phyloP scores from a whole-genome alignment of 23 tunicate genomes.

The Halocynthia aurantium region DNA sequence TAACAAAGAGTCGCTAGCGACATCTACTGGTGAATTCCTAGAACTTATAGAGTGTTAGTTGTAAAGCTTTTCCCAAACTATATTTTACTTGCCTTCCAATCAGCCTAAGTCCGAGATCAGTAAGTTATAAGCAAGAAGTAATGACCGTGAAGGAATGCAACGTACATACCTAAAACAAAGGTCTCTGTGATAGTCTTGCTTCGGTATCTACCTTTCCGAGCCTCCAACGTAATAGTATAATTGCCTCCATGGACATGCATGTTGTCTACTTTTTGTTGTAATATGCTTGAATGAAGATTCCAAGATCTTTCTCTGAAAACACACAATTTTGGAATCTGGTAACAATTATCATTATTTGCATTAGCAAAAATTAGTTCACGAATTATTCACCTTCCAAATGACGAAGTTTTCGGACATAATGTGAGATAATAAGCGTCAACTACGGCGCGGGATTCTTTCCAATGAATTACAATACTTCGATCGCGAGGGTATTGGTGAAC shows the following conservation, averaged over 20 bases:
- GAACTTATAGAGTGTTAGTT: too few relatives aligned
- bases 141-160: neutral
- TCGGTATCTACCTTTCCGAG: slow-evolving; percentile 21
- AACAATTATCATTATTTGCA: too few relatives aligned
- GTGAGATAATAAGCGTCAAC: slow-evolving; percentile 18
- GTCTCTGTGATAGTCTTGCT: slow-evolving; percentile 25
- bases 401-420: slow-evolving; percentile 4
- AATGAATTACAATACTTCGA: slow-evolving; percentile 11
- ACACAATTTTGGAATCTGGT: too few relatives aligned
- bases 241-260: slow-evolving; percentile 1
- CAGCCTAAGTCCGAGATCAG: too few relatives aligned
- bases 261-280: neutral
- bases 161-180: slow-evolving; percentile 26
- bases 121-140: too few relatives aligned
- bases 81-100: neutral
- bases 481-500: slow-evolving; percentile 34
- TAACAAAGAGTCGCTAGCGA: too few relatives aligned
- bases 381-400: too few relatives aligned
- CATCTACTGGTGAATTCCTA: too few relatives aligned
- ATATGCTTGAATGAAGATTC: neutral
- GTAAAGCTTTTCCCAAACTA: too few relatives aligned
- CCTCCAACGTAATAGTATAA: slow-evolving; percentile 21
- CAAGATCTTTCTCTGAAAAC: slow-evolving; percentile 5
- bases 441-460: slow-evolving; percentile 28
- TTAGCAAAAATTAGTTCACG: too few relatives aligned